phyloP scores from a whole-genome alignment of 92 coral and sea anemone species.

The Porites divaricata region DNA sequence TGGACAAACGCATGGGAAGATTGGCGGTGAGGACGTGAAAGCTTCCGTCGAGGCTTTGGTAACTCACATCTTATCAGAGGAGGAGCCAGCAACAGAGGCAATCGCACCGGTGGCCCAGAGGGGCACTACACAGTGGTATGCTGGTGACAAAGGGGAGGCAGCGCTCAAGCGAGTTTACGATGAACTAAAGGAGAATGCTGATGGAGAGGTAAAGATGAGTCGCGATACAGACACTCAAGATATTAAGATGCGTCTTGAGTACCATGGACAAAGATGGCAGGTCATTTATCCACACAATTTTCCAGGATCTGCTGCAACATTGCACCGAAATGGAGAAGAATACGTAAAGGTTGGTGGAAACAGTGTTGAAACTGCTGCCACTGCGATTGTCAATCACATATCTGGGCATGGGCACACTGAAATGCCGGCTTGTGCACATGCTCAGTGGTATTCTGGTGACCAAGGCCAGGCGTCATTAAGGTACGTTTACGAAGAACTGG shows the following conservation, averaged over 20 bases:
- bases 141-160: conserved; percentile 16
- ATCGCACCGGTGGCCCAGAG: not conserved
- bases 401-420: not conserved
- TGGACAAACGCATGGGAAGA: not conserved
- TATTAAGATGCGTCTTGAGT: conserved; percentile 30
- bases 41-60: not conserved
- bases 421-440: not conserved
- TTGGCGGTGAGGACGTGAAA: not conserved
- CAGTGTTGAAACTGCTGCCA: not conserved
- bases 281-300: conserved; percentile 36
- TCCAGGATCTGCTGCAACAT: conserved; percentile 21
- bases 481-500: conserved; percentile 19
- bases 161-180: conserved; percentile 18
- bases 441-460: conserved; percentile 51
- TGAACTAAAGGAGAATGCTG: conserved; percentile 24
- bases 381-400: conserved; percentile 4
- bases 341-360: conserved; percentile 3
- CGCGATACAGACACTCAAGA: conserved; percentile 43
- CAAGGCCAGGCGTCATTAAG: conserved; percentile 30
- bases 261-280: conserved; percentile 29
- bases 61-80: not conserved
- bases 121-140: conserved; percentile 47
- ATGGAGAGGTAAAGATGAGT: conserved; percentile 30
- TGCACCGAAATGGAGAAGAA: conserved; percentile 1
- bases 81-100: not conserved